Conservation (phyloP, 1,140 invertebrate genomes). For the Diachasma alloeum region DNA sequence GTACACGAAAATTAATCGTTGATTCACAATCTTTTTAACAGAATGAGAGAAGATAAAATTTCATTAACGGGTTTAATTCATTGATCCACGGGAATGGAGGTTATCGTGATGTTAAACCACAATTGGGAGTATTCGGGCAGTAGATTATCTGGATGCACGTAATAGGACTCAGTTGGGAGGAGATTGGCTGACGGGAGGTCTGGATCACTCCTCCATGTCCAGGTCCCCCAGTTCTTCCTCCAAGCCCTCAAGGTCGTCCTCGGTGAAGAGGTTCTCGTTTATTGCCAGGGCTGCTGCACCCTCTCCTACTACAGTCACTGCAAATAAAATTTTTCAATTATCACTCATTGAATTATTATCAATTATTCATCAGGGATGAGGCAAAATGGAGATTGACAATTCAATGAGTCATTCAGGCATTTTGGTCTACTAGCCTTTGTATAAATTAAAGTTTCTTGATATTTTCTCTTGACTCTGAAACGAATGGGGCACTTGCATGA, state of each 20-base stretch:
- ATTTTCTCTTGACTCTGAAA: too few relatives aligned
- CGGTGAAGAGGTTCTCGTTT: conserved; percentile 94
- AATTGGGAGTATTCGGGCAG: conserved; percentile 14
- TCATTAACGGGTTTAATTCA: background rate
- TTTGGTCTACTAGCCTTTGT: too few relatives aligned
- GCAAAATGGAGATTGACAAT: too few relatives aligned
- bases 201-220: conserved; percentile 71
- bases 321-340: conserved; percentile 12
- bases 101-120: background rate
- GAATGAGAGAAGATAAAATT: background rate
- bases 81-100: background rate
- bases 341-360: too few relatives aligned
- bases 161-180: conserved; percentile 27
- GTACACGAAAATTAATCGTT: too few relatives aligned
- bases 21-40: background rate
- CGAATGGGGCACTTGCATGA: too few relatives aligned
- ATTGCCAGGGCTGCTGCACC: conserved; percentile 77
- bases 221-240: conserved; percentile 85
- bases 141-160: conserved; percentile 14
- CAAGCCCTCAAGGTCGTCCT: conserved; percentile 83
- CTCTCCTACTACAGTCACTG: conserved; percentile 54
- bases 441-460: too few relatives aligned
- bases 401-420: too few relatives aligned
- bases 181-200: conserved; percentile 39
- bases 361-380: too few relatives aligned